phyloP scores from a whole-genome alignment of 2,888 invertebrate species.

The Fissipunctia ypsillon region DNA sequence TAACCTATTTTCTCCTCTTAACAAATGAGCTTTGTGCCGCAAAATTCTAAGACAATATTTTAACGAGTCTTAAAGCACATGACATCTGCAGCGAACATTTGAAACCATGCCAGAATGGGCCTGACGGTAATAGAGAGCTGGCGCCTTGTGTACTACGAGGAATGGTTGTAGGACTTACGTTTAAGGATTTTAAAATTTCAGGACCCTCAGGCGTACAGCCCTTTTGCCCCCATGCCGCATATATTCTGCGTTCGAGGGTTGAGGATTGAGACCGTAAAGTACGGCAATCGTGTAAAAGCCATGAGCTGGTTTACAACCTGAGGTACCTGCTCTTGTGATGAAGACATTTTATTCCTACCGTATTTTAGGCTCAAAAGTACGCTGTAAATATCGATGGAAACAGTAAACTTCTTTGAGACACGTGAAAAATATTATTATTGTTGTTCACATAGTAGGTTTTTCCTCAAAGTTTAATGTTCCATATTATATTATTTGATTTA shows the following conservation, averaged over 20 bases:
- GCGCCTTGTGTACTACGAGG: constrained; percentile 41
- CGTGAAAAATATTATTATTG: neutral
- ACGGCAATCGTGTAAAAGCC: constrained; percentile 54
- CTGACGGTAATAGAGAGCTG: constrained; percentile 46
- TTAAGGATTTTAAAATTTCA: constrained; percentile 50
- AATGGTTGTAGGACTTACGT: constrained; percentile 15
- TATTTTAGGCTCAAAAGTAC: constrained; percentile 48
- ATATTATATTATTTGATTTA: no score
- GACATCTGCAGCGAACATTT: constrained; percentile 74
- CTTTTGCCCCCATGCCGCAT: constrained; percentile 23
- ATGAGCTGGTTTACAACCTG: constrained; percentile 58
- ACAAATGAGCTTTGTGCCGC: constrained; percentile 38
- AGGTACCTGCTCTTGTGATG: constrained; percentile 33
- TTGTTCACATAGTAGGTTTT: neutral
- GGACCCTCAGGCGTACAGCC: neutral
- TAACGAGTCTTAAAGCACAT: constrained; percentile 68
- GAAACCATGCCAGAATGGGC: constrained; percentile 76
- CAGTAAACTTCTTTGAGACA: constrained; percentile 11
- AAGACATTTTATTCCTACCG: constrained; percentile 49
- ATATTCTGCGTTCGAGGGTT: constrained; percentile 36
- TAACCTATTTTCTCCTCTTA: constrained; percentile 33
- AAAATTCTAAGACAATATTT: constrained; percentile 58
- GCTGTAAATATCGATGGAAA: constrained; percentile 41
- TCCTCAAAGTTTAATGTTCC: constrained; percentile 7
- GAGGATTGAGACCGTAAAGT: constrained; percentile 49